A percentile compares a stretch with the other conserved stretches of the same genome.
phyloP scores from a whole-genome alignment of 2,888 invertebrate species.

The Zygaena filipendulae region DNA sequence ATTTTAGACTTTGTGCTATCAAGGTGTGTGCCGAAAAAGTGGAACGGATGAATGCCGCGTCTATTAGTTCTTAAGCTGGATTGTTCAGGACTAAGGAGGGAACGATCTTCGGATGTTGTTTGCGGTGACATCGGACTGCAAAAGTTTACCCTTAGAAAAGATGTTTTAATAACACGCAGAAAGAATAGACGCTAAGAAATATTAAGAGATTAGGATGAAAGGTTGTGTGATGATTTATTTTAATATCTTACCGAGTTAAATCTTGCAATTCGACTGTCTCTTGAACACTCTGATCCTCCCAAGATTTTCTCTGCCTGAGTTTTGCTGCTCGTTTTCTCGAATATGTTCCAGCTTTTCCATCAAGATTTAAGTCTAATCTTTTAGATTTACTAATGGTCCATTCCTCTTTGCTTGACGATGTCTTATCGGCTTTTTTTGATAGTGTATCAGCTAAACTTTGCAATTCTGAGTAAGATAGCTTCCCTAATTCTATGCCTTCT shows the following conservation, averaged over 20 bases:
- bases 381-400: slow-evolving; percentile 54
- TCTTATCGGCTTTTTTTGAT: slow-evolving; percentile 44
- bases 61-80: slow-evolving; percentile 41
- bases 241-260: slow-evolving; percentile 67
- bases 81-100: slow-evolving; percentile 54
- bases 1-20: slow-evolving; percentile 55
- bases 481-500: slow-evolving; percentile 49
- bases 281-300: slow-evolving; percentile 78
- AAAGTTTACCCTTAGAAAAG: neutral
- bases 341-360: slow-evolving; percentile 61
- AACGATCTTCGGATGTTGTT: slow-evolving; percentile 50
- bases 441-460: slow-evolving; percentile 55
- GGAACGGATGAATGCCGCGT: slow-evolving; percentile 43
- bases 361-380: slow-evolving; percentile 50
- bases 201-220: no score
- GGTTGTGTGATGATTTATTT: neutral
- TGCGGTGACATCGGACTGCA: slow-evolving; percentile 58
- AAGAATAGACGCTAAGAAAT: no score
- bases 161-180: neutral
- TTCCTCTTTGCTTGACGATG: slow-evolving; percentile 54
- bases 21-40: slow-evolving; percentile 56
- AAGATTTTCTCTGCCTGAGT: slow-evolving; percentile 68
- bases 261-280: slow-evolving; percentile 77
- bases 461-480: slow-evolving; percentile 49
- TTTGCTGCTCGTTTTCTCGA: slow-evolving; percentile 57